Evolutionary conservation across 2,797 vertebrate genomes (phyloP).

Genomic region (Hybognathus amarus): DNA sequence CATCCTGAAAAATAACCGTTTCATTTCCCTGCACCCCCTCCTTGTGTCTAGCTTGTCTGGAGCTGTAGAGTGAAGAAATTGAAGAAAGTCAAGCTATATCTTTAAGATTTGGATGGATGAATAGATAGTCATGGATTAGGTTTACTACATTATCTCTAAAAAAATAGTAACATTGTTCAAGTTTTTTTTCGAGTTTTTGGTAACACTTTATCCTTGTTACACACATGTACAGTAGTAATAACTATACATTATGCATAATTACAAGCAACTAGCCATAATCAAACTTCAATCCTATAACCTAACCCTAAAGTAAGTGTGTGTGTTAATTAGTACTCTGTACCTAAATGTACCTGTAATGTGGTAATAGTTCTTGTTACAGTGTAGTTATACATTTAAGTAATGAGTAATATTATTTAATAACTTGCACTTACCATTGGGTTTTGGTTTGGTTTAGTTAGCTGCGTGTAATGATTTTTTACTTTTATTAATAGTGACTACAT

Average conservation of each 20-base stretch:
- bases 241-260: not conserved
- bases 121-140: not conserved
- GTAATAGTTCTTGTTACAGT: not conserved
- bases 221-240: not conserved
- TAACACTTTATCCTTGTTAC: not conserved
- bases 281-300: too few relatives aligned
- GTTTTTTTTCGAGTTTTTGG: not conserved
- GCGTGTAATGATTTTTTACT: too few relatives aligned
- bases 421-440: not conserved
- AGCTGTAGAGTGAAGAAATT: not conserved
- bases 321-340: too few relatives aligned
- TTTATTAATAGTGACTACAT: not conserved
- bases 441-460: not conserved
- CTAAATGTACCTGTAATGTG: too few relatives aligned
- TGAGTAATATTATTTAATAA: not conserved
- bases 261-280: not conserved
- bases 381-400: not conserved
- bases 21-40: conserved; percentile 49
- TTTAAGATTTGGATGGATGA: not conserved
- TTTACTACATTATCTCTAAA: not conserved
- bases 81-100: not conserved
- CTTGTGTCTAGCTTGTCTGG: not conserved
- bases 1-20: conserved; percentile 73
- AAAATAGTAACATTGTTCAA: not conserved
- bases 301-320: not conserved